These are phyloP conservation scores for Scaptomyza polygonia DNA, from an alignment of 2,888 invertebrate genomes.

Conservation along the genomic window DNA sequence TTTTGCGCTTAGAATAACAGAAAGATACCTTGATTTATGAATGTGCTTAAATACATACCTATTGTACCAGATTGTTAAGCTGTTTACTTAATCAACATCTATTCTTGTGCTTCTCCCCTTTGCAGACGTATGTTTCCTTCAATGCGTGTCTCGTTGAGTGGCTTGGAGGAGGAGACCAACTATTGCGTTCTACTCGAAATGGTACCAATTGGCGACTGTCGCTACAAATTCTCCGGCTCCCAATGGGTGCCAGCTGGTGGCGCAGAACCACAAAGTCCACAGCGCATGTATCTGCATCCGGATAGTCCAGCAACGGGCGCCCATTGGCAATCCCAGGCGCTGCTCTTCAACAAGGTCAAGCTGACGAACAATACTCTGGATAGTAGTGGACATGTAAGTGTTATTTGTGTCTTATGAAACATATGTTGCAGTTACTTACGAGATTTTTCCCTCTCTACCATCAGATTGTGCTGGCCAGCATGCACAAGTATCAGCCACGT, in stretches of 20 bases:
- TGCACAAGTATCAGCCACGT: slow-evolving; percentile 98
- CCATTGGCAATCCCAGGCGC: slow-evolving; percentile 93
- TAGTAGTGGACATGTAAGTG: slow-evolving; percentile 90
- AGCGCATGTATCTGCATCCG: slow-evolving; percentile 92
- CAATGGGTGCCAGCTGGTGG: slow-evolving; percentile 95
- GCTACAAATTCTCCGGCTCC: slow-evolving; percentile 92
- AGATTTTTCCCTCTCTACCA: slow-evolving; percentile 54
- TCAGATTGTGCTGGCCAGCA: slow-evolving; percentile 95
- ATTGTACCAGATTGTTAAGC: not conserved
- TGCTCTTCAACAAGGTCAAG: slow-evolving; percentile 93
- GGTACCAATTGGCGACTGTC: slow-evolving; percentile 89
- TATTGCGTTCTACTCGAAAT: slow-evolving; percentile 94
- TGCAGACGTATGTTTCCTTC: slow-evolving; percentile 96
- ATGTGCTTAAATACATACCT: slow-evolving; percentile 13
- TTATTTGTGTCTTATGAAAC: not conserved
- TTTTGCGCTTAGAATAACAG: slow-evolving; percentile 43
- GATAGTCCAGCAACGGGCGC: slow-evolving; percentile 94
- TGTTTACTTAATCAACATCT: slow-evolving; percentile 62
- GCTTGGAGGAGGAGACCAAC: slow-evolving; percentile 91
- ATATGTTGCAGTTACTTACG: slow-evolving; percentile 11
- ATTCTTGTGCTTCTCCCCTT: slow-evolving; percentile 14
- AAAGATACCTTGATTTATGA: slow-evolving; percentile 68
- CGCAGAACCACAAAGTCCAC: slow-evolving; percentile 92
- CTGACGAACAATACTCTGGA: slow-evolving; percentile 94
- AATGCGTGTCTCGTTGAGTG: slow-evolving; percentile 89